These are phyloP conservation scores for Acronicta leporina DNA, from an alignment of 2,888 invertebrate genomes.

Conservation along the genomic window DNA sequence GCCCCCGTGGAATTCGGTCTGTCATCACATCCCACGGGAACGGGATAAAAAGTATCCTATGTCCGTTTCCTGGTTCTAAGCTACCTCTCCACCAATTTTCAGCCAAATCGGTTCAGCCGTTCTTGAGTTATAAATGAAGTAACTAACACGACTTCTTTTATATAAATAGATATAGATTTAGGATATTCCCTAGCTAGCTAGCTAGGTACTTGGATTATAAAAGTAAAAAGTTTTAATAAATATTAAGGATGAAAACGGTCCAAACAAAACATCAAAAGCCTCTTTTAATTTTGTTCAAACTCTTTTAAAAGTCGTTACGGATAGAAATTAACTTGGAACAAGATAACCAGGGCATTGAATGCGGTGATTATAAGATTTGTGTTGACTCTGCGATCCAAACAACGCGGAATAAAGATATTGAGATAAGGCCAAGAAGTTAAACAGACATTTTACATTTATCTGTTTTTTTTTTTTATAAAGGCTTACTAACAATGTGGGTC, in stretches of 20 bases:
- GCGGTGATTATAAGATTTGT: constrained; percentile 36
- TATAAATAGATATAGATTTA: too few species aligned
- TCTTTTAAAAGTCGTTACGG: constrained; percentile 36
- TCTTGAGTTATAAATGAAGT: too few species aligned
- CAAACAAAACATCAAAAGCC: constrained; percentile 37
- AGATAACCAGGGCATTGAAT: constrained; percentile 30
- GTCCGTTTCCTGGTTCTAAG: too few species aligned
- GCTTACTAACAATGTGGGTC: too few species aligned
- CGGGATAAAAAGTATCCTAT: too few species aligned
- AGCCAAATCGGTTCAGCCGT: too few species aligned
- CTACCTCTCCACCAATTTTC: too few species aligned
- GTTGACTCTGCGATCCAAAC: constrained; percentile 43
- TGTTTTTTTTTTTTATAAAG: too few species aligned
- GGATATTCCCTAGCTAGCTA: constrained; percentile 6
- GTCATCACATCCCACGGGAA: too few species aligned
- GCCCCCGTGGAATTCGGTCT: too few species aligned
- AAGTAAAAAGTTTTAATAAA: constrained; percentile 38
- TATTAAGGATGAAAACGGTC: constrained; percentile 21
- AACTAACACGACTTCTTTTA: too few species aligned
- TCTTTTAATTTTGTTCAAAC: constrained; percentile 31
- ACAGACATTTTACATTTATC: too few species aligned
- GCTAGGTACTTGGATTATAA: neutral
- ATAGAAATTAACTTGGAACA: constrained; percentile 47
- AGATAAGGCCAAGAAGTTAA: constrained; percentile 8
- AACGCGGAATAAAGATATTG: constrained; percentile 15